phyloP scores from a whole-genome alignment of 2,797 vertebrate genomes.

The Forpus xanthops region DNA sequence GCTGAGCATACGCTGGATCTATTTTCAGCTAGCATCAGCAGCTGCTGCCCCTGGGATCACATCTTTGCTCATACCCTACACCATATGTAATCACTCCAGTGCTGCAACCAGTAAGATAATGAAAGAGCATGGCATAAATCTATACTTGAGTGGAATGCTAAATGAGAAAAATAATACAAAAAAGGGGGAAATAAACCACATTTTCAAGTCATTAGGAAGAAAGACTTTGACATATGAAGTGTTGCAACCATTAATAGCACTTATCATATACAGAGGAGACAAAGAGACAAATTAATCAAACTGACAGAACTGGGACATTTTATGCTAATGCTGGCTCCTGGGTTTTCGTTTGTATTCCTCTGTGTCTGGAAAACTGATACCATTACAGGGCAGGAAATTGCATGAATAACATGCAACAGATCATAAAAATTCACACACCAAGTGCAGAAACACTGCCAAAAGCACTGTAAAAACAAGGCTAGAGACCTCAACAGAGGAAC shows the following conservation, averaged over 20 bases:
- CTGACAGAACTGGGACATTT: constrained; percentile 88
- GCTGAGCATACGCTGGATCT: constrained; percentile 90
- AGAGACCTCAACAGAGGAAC: constrained; percentile 76
- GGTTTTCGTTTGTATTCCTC: constrained; percentile 80
- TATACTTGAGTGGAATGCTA: constrained; percentile 80
- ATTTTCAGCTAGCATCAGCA: constrained; percentile 99
- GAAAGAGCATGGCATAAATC: constrained; percentile 84
- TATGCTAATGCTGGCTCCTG: constrained; percentile 82
- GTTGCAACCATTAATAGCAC: constrained; percentile 86
- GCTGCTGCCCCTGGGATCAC: constrained; percentile 89
- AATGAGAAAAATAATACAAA: constrained; percentile 83
- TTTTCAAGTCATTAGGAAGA: constrained; percentile 87
- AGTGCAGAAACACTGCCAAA: constrained; percentile 76
- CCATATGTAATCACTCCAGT: constrained; percentile 93
- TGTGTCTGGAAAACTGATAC: constrained; percentile 80
- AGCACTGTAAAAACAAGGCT: constrained; percentile 77
- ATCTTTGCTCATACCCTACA: constrained; percentile 87
- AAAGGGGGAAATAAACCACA: constrained; percentile 80
- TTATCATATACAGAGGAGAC: constrained; percentile 86
- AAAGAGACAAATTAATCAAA: constrained; percentile 89
- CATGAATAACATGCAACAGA: constrained; percentile 83
- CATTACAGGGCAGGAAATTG: constrained; percentile 86
- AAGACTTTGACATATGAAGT: constrained; percentile 86
- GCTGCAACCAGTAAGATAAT: constrained; percentile 87
- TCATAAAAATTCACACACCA: constrained; percentile 79